phyloP scores from a whole-genome alignment of 2,888 invertebrate species.

The Agelastica alni region DNA sequence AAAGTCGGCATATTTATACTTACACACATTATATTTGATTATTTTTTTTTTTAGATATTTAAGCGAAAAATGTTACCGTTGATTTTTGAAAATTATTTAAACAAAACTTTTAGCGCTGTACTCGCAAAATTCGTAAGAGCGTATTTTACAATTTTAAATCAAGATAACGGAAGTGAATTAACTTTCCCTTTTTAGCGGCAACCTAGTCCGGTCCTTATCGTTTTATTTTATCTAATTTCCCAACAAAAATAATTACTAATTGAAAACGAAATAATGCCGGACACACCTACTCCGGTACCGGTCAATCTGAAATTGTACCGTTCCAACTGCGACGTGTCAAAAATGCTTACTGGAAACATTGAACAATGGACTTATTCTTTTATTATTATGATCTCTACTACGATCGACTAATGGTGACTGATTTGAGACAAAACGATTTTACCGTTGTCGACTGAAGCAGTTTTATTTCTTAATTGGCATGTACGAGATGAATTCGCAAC shows the following conservation, averaged over 20 bases:
- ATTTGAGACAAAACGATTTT: conserved; percentile 1
- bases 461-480: conserved; percentile 6
- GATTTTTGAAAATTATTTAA: too few relatives aligned
- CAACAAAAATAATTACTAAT: conserved; percentile 23
- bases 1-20: too few relatives aligned
- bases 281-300: conserved; percentile 9
- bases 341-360: conserved; percentile 8
- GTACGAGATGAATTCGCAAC: neutral
- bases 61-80: too few relatives aligned
- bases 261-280: conserved; percentile 24
- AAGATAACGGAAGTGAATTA: too few relatives aligned
- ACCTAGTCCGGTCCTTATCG: conserved; percentile 5
- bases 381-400: conserved; percentile 2
- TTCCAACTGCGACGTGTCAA: neutral
- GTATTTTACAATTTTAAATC: too few relatives aligned
- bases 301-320: conserved; percentile 13
- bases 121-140: too few relatives aligned
- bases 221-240: conserved; percentile 23
- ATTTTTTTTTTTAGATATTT: too few relatives aligned
- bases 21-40: too few relatives aligned
- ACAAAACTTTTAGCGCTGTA: too few relatives aligned
- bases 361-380: conserved; percentile 12
- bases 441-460: neutral
- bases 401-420: neutral
- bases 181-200: too few relatives aligned